Conservation (phyloP, 2,888 invertebrate genomes). For the Pyrocoelia pectoralis region DNA sequence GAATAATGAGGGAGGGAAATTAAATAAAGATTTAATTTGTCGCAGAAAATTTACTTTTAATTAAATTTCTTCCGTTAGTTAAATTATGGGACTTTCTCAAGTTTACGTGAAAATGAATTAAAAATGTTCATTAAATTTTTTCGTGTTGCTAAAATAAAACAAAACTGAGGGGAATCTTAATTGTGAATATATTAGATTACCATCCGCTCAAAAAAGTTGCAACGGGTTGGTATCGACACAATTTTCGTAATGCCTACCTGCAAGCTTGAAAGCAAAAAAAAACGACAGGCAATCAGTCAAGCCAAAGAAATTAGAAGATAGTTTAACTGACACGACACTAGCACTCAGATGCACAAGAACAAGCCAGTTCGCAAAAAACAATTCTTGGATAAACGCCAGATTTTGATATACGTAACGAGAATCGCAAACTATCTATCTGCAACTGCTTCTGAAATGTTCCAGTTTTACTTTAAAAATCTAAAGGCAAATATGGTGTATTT, state of each 20-base stretch:
- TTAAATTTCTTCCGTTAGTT: background rate
- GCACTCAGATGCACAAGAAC: background rate
- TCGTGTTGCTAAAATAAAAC: background rate
- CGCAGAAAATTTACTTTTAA: too few relatives aligned
- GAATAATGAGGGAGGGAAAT: too few relatives aligned
- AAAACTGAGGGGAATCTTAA: background rate
- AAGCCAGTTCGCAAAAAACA: background rate
- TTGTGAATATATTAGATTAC: background rate
- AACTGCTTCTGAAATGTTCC: background rate
- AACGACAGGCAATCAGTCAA: background rate
- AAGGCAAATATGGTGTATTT: conserved; percentile 9
- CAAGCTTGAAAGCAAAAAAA: background rate
- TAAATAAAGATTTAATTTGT: background rate
- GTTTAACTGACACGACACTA: background rate
- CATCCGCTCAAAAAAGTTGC: background rate
- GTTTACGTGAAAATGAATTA: background rate
- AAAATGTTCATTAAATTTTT: background rate
- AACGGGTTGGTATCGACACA: background rate
- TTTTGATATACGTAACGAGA: background rate
- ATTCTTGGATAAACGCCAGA: background rate
- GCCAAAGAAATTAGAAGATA: background rate
- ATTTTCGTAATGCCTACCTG: background rate
- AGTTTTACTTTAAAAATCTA: conserved; percentile 6
- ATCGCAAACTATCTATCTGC: background rate
- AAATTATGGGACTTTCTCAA: background rate